phyloP scores from a whole-genome alignment of 2,888 invertebrate species.

The Vannuccia rotundouncinata region DNA sequence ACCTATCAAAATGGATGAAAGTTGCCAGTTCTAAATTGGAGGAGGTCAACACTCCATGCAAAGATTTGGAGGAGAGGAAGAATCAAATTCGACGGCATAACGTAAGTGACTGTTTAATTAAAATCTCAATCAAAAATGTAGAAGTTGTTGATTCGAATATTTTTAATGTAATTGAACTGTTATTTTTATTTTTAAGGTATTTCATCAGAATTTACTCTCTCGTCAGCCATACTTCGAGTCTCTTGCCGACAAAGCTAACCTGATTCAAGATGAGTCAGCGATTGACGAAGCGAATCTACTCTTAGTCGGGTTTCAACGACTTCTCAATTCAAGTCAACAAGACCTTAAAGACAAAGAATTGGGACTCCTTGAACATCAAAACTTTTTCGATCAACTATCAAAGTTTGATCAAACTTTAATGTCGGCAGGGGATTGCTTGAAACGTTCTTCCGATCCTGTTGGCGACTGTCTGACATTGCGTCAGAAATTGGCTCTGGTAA shows the following conservation, averaged over 20 bases:
- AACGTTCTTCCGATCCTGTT: neutral
- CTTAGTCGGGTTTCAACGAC: neutral
- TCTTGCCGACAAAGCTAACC: neutral
- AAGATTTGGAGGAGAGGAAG: neutral
- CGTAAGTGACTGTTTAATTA: neutral
- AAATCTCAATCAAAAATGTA: too few species aligned
- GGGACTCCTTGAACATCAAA: neutral
- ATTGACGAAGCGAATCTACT: neutral
- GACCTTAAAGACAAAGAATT: neutral
- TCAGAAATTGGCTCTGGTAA: neutral
- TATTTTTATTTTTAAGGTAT: neutral
- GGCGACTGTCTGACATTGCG: neutral
- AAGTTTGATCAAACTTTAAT: neutral
- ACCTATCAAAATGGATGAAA: neutral
- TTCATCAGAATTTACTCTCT: neutral
- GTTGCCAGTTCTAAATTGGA: neutral
- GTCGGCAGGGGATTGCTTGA: neutral
- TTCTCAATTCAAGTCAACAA: neutral
- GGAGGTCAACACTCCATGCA: neutral
- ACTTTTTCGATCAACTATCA: neutral
- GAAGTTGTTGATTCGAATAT: too few species aligned
- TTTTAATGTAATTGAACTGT: too few species aligned
- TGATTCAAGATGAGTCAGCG: neutral
- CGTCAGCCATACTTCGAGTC: constrained; percentile 9
- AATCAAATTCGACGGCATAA: neutral